Percentiles rank a stretch among this genome's conserved stretches.
Evolutionary conservation across 2,113 vertebrate genomes (phyloP).

Genomic region (Zosterops lateralis): DNA sequence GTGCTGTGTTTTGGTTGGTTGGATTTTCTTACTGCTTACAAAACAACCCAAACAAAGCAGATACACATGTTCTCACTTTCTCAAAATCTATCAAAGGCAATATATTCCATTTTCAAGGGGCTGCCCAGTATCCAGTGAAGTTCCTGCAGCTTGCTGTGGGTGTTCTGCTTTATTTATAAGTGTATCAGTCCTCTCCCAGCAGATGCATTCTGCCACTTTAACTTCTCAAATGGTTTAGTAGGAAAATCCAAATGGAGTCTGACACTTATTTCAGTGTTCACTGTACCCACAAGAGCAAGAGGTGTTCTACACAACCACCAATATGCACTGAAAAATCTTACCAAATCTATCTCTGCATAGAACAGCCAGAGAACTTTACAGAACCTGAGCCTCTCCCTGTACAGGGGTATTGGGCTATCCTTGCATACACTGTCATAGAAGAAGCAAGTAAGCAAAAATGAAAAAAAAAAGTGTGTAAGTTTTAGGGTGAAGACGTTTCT

Average conservation of each 20-base stretch:
- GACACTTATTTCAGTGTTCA: background rate
- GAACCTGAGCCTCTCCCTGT: background rate
- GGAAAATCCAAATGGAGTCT: background rate
- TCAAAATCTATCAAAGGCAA: background rate
- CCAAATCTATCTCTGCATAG: fast-evolving
- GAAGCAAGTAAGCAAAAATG: background rate
- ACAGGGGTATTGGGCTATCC: background rate
- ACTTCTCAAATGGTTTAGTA: background rate
- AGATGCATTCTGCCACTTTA: background rate
- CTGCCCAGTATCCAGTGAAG: background rate
- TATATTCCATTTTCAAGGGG: background rate
- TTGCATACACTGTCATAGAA: background rate
- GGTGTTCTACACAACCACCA: background rate
- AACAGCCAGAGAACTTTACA: background rate
- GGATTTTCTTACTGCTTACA: background rate
- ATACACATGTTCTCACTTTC: background rate
- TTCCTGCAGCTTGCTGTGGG: background rate
- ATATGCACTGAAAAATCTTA: background rate
- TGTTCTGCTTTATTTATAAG: background rate
- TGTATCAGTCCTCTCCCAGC: background rate
- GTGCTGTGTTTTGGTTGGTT: background rate
- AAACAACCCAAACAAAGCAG: background rate
- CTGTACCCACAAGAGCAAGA: background rate
- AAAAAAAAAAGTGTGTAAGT: background rate
- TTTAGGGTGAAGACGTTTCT: background rate